A percentile compares a stretch with the other conserved stretches of the same genome.
These are phyloP conservation scores for Aleiodes sp. DNA, from an alignment of 1,140 invertebrate species.

Conservation along the genomic window DNA sequence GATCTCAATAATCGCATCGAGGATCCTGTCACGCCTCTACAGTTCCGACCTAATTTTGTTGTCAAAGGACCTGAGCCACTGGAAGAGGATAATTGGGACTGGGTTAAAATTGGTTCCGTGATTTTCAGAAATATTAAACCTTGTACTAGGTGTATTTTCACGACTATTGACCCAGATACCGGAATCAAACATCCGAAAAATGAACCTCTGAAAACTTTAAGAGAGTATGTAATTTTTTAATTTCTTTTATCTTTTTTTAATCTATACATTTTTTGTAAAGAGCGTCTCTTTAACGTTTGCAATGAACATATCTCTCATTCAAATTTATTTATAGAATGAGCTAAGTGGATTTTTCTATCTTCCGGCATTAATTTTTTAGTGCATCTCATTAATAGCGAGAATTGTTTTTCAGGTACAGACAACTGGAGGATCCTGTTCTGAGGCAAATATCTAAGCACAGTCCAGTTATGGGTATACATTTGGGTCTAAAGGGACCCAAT, in stretches of 20 bases:
- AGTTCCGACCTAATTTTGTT: conserved; percentile 77
- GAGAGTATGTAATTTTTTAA: conserved; percentile 50
- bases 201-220: conserved; percentile 70
- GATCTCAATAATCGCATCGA: conserved; percentile 71
- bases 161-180: conserved; percentile 69
- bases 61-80: conserved; percentile 71
- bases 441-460: conserved; percentile 47
- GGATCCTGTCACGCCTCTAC: conserved; percentile 64
- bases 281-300: too few relatives aligned
- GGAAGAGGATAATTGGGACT: conserved; percentile 77
- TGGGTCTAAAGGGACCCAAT: conserved; percentile 51
- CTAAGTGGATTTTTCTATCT: too few relatives aligned
- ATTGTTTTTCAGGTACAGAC: conserved; percentile 55
- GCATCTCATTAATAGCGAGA: neutral
- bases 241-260: neutral
- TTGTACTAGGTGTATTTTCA: conserved; percentile 72
- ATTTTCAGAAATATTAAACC: conserved; percentile 73
- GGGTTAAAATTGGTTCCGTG: conserved; percentile 73
- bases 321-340: too few relatives aligned
- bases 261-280: too few relatives aligned
- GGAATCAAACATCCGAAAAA: conserved; percentile 63
- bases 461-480: conserved; percentile 62
- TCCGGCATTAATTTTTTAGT: too few relatives aligned
- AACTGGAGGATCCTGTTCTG: conserved; percentile 51
- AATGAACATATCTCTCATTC: too few relatives aligned